Base-by-base conservation (phyloP, 1,140 invertebrate genomes). In the Heliothis virescens region DNA sequence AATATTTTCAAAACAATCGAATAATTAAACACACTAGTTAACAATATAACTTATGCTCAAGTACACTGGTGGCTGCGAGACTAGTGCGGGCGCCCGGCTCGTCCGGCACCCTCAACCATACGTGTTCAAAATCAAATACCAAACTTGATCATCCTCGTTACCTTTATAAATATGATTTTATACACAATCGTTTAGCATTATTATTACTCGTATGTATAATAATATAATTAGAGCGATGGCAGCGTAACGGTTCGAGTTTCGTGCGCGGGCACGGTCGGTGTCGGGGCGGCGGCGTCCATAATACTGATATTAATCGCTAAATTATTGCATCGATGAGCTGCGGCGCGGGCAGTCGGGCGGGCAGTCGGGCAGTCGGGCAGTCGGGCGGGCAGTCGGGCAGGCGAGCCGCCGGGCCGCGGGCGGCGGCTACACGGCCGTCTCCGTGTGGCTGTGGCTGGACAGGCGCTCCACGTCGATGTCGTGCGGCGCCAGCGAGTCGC, bases 391-490 rank as follows among this genome's bases (percentile, higher is more conserved):
- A 16, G 80, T 73, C 86, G 71, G 63, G 71, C 73, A 4, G 57
- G 16, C 21, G 57, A 5, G 85, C 79, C 86, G 21, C 21, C 21
- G 21, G 75, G 82, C n/a, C 78, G 86, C 65, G 80, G 78, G 72
- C 59, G 85, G 79, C 67, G 95, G 57, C 96, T 98, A 98, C 91
- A 98, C 98, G 88, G 98, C 98, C 83, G 98, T 98, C 95, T 98
- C 98, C 85, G 98, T 98, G 95, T 98, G 98, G 96, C 97, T 98
- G 95, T 98, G 97, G 86, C 97, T 98, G 86, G 98, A 98, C 82
- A 98, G 96, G 82, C 98, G 96, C 95, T 98, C 98, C 88, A 98
- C 97, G 95, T 98, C 98, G 86, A 98, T 97, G 95, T 98, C 98
- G 83, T 97, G 97, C 91, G 98, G 97, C 92, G 97, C 97, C 90